phyloP scores from a whole-genome alignment of 1,140 invertebrate species.

The Caenorhabditis briggsae region DNA sequence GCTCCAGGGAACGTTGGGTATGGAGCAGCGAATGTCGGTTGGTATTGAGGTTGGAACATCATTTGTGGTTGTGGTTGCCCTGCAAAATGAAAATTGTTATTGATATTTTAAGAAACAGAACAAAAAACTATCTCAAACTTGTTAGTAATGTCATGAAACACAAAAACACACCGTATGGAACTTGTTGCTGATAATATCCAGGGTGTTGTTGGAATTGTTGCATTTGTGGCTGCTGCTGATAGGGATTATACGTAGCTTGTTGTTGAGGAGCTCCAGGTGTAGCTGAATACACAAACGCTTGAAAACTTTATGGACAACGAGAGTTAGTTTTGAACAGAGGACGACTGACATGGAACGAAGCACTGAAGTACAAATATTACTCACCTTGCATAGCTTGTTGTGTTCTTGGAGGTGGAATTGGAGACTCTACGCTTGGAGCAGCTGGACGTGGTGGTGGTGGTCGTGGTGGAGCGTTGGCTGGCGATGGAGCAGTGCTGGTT shows the following conservation, averaged over 20 bases:
- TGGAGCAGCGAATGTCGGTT: slow-evolving; percentile 58
- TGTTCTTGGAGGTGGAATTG: slow-evolving; percentile 29
- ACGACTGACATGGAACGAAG: slow-evolving; percentile 6
- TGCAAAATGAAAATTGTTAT: slow-evolving; percentile 35
- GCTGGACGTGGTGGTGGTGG: slow-evolving; percentile 59
- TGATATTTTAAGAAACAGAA: background rate
- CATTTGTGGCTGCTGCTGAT: slow-evolving; percentile 59
- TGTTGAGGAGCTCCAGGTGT: slow-evolving; percentile 58
- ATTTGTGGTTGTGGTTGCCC: slow-evolving; percentile 65
- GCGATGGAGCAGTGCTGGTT: slow-evolving; percentile 62
- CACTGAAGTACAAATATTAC: background rate
- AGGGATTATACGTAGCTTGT: slow-evolving; percentile 19
- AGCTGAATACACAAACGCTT: slow-evolving; percentile 39
- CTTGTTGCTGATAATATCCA: slow-evolving; percentile 58
- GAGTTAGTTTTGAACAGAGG: slow-evolving; percentile 31
- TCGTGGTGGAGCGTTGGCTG: slow-evolving; percentile 56
- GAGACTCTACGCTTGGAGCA: slow-evolving; percentile 5
- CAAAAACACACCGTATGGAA: slow-evolving; percentile 58
- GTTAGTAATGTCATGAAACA: background rate
- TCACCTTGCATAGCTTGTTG: slow-evolving; percentile 17
- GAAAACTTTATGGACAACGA: background rate
- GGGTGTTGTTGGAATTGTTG: slow-evolving; percentile 41
- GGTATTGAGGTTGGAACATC: slow-evolving; percentile 64
- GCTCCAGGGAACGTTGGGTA: slow-evolving; percentile 64
- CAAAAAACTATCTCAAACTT: background rate